Evolutionary conservation across 2,888 invertebrate genomes (phyloP).

Genomic region (Perizoma flavofasciatum): DNA sequence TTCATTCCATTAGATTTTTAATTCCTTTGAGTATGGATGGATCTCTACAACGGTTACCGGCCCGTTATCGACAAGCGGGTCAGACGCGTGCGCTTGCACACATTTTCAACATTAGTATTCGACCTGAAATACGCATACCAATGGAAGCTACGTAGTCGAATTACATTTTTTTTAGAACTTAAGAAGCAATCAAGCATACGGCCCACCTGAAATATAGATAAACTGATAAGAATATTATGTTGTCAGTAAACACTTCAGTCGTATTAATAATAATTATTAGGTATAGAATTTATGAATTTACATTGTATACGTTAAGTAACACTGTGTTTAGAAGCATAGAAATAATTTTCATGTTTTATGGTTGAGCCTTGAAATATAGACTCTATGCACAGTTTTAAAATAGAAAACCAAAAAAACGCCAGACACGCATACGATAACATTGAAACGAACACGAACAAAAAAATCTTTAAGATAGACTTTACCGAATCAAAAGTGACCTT

Average conservation of each 20-base stretch:
- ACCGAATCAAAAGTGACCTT: constrained; percentile 8
- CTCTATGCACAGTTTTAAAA: too few species aligned
- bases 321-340: too few species aligned
- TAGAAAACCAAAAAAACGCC: too few species aligned
- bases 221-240: too few species aligned
- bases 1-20: constrained; percentile 3
- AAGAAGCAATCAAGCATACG: too few species aligned
- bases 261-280: too few species aligned
- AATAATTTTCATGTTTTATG: too few species aligned
- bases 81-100: constrained; percentile 64
- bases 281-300: too few species aligned
- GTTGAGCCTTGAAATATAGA: too few species aligned
- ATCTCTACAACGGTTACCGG: constrained; percentile 39
- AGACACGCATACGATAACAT: constrained; percentile 30
- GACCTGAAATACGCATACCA: constrained; percentile 55
- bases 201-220: too few species aligned
- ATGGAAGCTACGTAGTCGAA: constrained; percentile 8
- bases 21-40: constrained; percentile 9
- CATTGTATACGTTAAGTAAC: too few species aligned
- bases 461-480: constrained; percentile 30
- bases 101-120: constrained; percentile 64
- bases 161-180: constrained; percentile 3
- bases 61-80: constrained; percentile 69
- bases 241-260: too few species aligned
- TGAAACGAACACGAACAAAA: constrained; percentile 17